Base-by-base conservation (phyloP, 2,113 vertebrate species). In the Hiodon tergisus region DNA sequence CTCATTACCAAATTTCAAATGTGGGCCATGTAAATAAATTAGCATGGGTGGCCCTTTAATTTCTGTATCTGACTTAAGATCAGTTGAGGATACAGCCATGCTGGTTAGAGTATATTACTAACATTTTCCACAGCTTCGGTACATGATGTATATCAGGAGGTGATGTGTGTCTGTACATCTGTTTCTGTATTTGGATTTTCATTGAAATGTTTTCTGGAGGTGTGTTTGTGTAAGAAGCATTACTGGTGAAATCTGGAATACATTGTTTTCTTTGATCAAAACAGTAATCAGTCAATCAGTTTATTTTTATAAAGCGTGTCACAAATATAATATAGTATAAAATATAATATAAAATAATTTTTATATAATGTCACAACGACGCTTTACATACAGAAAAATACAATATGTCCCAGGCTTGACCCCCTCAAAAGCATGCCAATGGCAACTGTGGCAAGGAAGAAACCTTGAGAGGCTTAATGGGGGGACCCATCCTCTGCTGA, bases 21-120 rank as follows among this genome's bases (percentile, higher is more conserved):
- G 52, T 72, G 57, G 70, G 70, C 60, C 57, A 72, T 72, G 10
- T 48, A 59, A 72, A 72, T 72, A 10, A 14, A 72, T 60, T 60
- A 60, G 7, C 9, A 72, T 55, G 16, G 9, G 46, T 71, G 8
- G 54, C 53, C 53, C 16, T 17, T 13, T 9, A 55, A 57, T 16
- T 71, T 16, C 17, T 31, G 31, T 31, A 31, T 31, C n/a, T n/a
- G n/a, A n/a, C n/a, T n/a, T n/a, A 31, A 31, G 31, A 31, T 31
- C 31, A 2, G 31, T 31, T 31, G 31, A 31, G 31, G 31, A 0
- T 31, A 31, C 31, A 31, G 31, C 31, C 31, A 31, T 31, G 31
- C 31, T 31, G 31, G 1, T 31, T 31, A 31, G 31, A 31, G 31
- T 31, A 31, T 31, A 31, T 31, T 31, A 31, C 31, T 31, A 31